Base-by-base conservation (phyloP, 1,140 invertebrate species). In the Caerostris darwini region DNA sequence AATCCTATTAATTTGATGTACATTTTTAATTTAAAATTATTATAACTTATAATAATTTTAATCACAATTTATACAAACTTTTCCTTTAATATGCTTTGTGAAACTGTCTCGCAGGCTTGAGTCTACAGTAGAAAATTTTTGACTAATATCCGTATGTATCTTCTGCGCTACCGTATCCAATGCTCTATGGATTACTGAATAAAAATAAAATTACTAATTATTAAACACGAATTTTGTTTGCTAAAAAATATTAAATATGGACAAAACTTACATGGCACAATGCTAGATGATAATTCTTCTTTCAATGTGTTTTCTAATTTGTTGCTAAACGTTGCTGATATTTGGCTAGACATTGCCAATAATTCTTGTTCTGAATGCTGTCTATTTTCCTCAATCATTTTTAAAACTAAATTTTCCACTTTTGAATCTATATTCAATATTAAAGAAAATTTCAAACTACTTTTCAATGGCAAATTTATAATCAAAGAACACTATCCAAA, bases 41-140 rank as follows among this genome's bases (percentile, higher is more conserved):
- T 5, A 54, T 5, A 85, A 8, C 69, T 64, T 88, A n/a, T n/a
- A n/a, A n/a, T n/a, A n/a, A n/a, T n/a, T n/a, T n/a, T n/a, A n/a
- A 82, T 3, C 5, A n/a, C 4, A 67, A 58, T 19, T 69, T 3
- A 61, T 50, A 96, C 96, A 95, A 96, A 97, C 97, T 96, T 97
- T 97, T 95, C 97, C 98, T 94, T 97, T 97, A 94, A 98, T 97
- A 34, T 98, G 96, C 95, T 98, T 98, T 5, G 97, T 96, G 90
- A 99, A 97, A 96, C 98, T 98, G 87, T 98, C 97, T 94, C 97
- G 97, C 10, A 99, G 95, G 71, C 97, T 96, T 67, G 97, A 96
- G 96, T 99, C 98, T 57, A 97, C 97, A 67, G 97, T 96, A 91
- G 96, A 96, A 12, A 98, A 96, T 95, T 98, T 98, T 95, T 97